phyloP scores from a whole-genome alignment of 2,888 invertebrate genomes.

The Chaetogeoica ovagalla region DNA sequence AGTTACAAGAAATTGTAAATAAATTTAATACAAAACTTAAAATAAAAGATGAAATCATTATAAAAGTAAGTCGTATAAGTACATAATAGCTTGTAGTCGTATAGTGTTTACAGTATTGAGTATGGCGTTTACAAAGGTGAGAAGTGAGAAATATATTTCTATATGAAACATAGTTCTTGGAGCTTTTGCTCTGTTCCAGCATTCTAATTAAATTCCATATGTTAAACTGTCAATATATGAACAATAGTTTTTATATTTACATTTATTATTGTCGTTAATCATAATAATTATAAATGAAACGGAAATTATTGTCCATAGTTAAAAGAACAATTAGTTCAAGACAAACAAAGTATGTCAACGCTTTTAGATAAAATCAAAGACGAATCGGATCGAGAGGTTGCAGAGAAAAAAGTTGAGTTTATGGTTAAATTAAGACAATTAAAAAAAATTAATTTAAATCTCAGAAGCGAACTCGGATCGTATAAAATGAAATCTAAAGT shows the following conservation, averaged over 20 bases:
- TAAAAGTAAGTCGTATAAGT: slow-evolving; percentile 54
- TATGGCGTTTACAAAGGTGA: too few relatives aligned
- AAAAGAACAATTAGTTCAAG: slow-evolving; percentile 34
- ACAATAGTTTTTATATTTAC: too few relatives aligned
- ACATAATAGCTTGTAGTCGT: too few relatives aligned
- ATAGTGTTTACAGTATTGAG: too few relatives aligned
- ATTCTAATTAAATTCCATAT: too few relatives aligned
- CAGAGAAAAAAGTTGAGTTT: slow-evolving; percentile 16
- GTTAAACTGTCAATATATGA: too few relatives aligned
- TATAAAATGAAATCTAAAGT: slow-evolving; percentile 50
- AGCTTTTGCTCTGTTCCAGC: too few relatives aligned
- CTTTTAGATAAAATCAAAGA: slow-evolving; percentile 20
- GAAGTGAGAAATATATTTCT: too few relatives aligned
- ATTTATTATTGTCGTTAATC: too few relatives aligned
- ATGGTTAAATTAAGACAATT: slow-evolving; percentile 34
- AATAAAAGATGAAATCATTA: slow-evolving; percentile 54
- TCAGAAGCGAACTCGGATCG: slow-evolving; percentile 45
- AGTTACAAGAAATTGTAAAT: slow-evolving; percentile 62
- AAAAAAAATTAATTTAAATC: slow-evolving; percentile 46
- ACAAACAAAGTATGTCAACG: slow-evolving; percentile 39
- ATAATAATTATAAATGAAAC: not conserved
- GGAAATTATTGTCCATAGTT: slow-evolving; percentile 7
- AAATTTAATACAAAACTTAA: slow-evolving; percentile 58
- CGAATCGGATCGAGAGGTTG: slow-evolving; percentile 12
- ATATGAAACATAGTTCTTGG: too few relatives aligned